phyloP scores from a whole-genome alignment of 2,113 vertebrate species.

The Syrmaticus mikado region DNA sequence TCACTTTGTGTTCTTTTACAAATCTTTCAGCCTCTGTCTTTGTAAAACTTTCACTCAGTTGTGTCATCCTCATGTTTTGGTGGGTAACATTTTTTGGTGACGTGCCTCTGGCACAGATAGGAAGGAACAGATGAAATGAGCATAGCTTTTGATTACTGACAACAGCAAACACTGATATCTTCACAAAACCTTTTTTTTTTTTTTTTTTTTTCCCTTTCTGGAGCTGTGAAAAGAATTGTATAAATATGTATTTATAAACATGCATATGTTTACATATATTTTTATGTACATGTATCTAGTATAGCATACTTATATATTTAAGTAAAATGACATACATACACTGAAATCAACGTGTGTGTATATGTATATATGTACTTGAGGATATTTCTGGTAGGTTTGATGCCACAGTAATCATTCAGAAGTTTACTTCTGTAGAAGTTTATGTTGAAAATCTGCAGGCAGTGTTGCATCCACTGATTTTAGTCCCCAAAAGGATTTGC shows the following conservation, averaged over 20 bases:
- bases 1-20: slow-evolving; percentile 40
- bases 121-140: slow-evolving; percentile 3
- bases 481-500: neutral
- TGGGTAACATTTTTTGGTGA: slow-evolving; percentile 25
- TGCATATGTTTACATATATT: too few relatives aligned
- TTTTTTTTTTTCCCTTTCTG: neutral
- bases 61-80: slow-evolving; percentile 12
- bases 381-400: neutral
- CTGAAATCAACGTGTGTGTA: neutral
- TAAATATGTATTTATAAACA: neutral
- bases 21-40: slow-evolving; percentile 33
- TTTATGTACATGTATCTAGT: too few relatives aligned
- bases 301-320: neutral
- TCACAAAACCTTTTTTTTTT: neutral
- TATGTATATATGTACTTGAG: neutral
- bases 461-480: slow-evolving; percentile 12
- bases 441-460: neutral
- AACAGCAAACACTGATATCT: neutral
- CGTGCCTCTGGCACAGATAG: neutral
- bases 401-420: neutral
- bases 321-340: neutral
- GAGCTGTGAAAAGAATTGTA: neutral
- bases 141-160: neutral
- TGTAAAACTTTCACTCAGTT: slow-evolving; percentile 20
- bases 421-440: neutral